phyloP scores from a whole-genome alignment of 2,888 invertebrate genomes.

The Notodonta ziczac region DNA sequence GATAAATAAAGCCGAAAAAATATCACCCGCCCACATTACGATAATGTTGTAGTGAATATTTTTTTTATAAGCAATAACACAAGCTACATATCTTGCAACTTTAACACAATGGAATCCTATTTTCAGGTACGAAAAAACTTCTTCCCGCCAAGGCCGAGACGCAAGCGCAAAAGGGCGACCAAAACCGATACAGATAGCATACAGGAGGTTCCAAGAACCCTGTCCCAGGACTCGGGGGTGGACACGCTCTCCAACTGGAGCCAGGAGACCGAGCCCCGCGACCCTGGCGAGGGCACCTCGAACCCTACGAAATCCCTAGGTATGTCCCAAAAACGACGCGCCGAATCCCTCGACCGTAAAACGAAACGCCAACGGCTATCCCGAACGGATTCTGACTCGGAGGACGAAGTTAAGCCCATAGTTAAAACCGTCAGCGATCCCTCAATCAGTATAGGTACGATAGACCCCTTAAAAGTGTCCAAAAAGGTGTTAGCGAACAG shows the following conservation, averaged over 20 bases:
- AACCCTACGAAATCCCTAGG: constrained; percentile 9
- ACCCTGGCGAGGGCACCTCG: constrained; percentile 31
- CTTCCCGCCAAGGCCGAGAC: constrained; percentile 87
- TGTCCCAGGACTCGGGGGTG: constrained; percentile 68
- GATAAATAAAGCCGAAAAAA: too few species aligned
- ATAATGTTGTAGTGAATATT: too few species aligned
- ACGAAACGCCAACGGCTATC: constrained; percentile 51
- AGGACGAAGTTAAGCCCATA: constrained; percentile 56
- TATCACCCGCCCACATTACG: too few species aligned
- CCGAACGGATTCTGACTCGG: constrained; percentile 43
- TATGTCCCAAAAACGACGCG: constrained; percentile 49
- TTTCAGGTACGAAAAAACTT: constrained; percentile 87
- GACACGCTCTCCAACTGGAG: constrained; percentile 50
- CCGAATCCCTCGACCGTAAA: constrained; percentile 54
- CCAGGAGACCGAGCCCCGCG: constrained; percentile 46
- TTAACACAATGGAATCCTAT: background rate
- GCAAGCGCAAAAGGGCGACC: constrained; percentile 57
- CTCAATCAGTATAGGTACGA: constrained; percentile 57
- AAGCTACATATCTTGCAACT: background rate
- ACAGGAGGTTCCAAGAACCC: constrained; percentile 33
- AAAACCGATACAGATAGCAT: constrained; percentile 34
- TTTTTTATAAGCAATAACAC: too few species aligned
- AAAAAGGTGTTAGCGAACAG: constrained; percentile 54
- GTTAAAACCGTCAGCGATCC: constrained; percentile 76
- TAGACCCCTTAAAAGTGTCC: constrained; percentile 37